Evolutionary conservation across 1,140 invertebrate species (phyloP).

Genomic region (Rhyzopertha dominica): DNA sequence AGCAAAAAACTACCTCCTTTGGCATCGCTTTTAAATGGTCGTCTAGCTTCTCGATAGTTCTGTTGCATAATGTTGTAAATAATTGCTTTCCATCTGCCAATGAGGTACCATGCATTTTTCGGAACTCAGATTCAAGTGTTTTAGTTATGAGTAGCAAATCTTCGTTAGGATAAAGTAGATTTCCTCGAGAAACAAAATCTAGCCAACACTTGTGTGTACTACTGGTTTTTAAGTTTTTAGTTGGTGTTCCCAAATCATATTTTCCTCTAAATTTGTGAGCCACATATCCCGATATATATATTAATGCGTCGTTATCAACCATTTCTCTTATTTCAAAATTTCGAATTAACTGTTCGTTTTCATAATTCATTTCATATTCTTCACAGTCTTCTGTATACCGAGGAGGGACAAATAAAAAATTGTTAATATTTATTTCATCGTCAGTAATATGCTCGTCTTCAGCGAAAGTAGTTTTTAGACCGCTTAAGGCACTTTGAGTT

Average conservation of each 20-base stretch:
- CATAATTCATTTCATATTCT: neutral
- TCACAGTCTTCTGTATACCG: neutral
- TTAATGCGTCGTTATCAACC: conserved; percentile 10
- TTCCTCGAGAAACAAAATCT: conserved; percentile 9
- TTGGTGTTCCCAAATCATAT: conserved; percentile 9
- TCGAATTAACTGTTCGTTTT: neutral
- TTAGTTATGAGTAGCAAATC: conserved; percentile 4
- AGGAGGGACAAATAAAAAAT: neutral
- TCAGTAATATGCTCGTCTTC: neutral
- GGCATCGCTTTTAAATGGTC: conserved; percentile 3
- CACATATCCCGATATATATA: conserved; percentile 19
- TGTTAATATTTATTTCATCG: neutral
- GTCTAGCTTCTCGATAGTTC: conserved; percentile 1
- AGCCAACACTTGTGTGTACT: conserved; percentile 10
- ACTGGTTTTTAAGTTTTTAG: neutral
- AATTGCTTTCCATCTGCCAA: conserved; percentile 10
- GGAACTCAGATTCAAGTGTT: conserved; percentile 4
- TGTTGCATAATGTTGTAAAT: conserved; percentile 8
- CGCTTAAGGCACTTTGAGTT: neutral
- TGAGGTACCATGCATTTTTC: conserved; percentile 1
- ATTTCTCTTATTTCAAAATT: conserved; percentile 12
- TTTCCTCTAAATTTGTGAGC: conserved; percentile 13
- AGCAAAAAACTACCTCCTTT: conserved; percentile 7
- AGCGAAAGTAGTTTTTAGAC: neutral
- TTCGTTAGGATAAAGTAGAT: conserved; percentile 3